Conservation (phyloP, 2,113 vertebrate species). For the Chaetorhynchus papuensis region DNA sequence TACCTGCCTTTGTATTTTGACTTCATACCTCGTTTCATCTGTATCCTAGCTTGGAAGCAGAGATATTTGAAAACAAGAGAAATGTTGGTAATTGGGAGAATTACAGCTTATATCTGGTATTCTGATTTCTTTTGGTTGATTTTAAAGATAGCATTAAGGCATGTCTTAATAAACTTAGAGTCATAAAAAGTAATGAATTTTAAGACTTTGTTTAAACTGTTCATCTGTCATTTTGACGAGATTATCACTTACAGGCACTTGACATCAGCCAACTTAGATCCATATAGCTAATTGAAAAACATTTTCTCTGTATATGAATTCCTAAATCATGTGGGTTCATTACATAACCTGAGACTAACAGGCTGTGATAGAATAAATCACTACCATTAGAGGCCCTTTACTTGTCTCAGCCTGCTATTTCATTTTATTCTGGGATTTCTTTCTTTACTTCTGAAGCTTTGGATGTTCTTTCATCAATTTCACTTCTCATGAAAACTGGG, state of each 20-base stretch:
- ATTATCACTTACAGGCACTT: background rate
- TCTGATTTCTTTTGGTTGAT: background rate
- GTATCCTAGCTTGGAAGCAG: background rate
- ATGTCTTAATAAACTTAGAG: background rate
- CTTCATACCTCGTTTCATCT: background rate
- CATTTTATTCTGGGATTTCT: background rate
- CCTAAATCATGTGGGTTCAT: background rate
- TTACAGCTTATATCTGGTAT: background rate
- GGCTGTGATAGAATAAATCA: constrained; percentile 4
- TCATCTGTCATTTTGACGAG: background rate
- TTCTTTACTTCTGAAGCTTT: background rate
- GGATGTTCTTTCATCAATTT: background rate
- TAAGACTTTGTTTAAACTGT: background rate
- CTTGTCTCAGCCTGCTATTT: background rate
- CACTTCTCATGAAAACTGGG: background rate
- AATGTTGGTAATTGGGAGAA: background rate
- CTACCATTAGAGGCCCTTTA: background rate
- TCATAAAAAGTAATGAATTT: background rate
- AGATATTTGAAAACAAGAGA: background rate
- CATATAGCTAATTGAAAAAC: constrained; percentile 8
- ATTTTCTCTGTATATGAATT: background rate
- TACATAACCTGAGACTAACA: background rate
- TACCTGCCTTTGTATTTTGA: background rate
- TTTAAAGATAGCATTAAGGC: background rate
- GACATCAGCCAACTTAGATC: background rate